These are phyloP conservation scores for Monochamus alternatus DNA, from an alignment of 2,888 invertebrate species.

Conservation along the genomic window DNA sequence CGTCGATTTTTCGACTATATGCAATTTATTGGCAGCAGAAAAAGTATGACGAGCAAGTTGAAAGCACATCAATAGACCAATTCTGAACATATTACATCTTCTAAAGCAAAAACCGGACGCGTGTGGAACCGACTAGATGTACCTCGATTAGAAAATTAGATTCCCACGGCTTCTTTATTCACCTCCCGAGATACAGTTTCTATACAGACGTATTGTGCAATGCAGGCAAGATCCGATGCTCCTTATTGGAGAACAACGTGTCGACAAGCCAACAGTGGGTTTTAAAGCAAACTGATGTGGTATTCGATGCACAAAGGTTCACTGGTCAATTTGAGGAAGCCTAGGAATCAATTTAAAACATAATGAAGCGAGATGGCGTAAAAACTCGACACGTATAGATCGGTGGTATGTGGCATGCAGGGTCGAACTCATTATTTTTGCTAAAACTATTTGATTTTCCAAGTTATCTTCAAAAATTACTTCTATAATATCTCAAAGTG, in stretches of 20 bases:
- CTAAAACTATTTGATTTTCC: too few relatives aligned
- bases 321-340: constrained; percentile 11
- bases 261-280: constrained; percentile 11
- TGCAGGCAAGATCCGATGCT: constrained; percentile 19
- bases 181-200: constrained; percentile 22
- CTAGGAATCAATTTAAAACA: constrained; percentile 31
- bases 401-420: background rate
- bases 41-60: background rate
- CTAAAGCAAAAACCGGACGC: background rate
- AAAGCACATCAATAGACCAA: too few relatives aligned
- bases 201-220: constrained; percentile 9
- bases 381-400: constrained; percentile 6
- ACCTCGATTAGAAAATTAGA: constrained; percentile 27
- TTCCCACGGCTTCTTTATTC: constrained; percentile 27
- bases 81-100: background rate
- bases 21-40: too few relatives aligned
- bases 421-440: background rate
- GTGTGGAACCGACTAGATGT: background rate
- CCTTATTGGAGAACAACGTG: constrained; percentile 20
- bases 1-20: too few relatives aligned
- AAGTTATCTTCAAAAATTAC: too few relatives aligned
- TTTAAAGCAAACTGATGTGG: background rate
- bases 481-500: too few relatives aligned
- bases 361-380: constrained; percentile 20
- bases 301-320: constrained; percentile 14